A percentile compares a stretch with the other conserved stretches of the same genome.
Evolutionary conservation across 1,140 invertebrate species (phyloP).

Genomic region (Andrena cerasifolii): DNA sequence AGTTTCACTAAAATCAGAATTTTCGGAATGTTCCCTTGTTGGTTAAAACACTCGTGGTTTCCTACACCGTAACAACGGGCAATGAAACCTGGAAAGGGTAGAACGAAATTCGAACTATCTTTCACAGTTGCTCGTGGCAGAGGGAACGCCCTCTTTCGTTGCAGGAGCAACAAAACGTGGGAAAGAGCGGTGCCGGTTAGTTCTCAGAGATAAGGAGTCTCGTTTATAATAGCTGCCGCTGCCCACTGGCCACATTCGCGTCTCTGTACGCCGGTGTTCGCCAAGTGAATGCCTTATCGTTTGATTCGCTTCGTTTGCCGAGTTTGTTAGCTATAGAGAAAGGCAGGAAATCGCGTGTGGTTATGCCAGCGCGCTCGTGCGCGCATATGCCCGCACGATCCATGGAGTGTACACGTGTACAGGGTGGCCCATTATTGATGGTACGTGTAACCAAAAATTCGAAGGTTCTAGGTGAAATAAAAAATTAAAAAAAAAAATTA

Average conservation of each 20-base stretch:
- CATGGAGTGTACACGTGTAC: slow-evolving; percentile 12
- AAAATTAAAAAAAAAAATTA: too few species aligned
- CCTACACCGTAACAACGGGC: too few species aligned
- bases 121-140: not conserved
- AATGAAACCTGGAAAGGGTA: slow-evolving; percentile 38
- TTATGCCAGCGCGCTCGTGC: slow-evolving; percentile 44
- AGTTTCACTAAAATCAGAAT: too few species aligned
- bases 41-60: too few species aligned
- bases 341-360: slow-evolving; percentile 74
- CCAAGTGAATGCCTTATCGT: slow-evolving; percentile 74
- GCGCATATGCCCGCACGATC: slow-evolving; percentile 17
- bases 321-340: slow-evolving; percentile 70
- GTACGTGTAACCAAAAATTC: too few species aligned
- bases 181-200: slow-evolving; percentile 71
- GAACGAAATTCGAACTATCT: slow-evolving; percentile 51
- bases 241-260: slow-evolving; percentile 62
- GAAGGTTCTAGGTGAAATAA: too few species aligned
- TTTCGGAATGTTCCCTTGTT: too few species aligned
- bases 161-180: slow-evolving; percentile 73
- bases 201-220: slow-evolving; percentile 75
- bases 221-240: slow-evolving; percentile 75
- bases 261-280: slow-evolving; percentile 57
- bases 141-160: slow-evolving; percentile 20
- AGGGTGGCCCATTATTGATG: too few species aligned
- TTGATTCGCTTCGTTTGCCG: slow-evolving; percentile 74